A percentile compares a stretch with the other conserved stretches of the same genome.
phyloP scores from a whole-genome alignment of 2,797 vertebrate species.

The Vespertilio murinus region DNA sequence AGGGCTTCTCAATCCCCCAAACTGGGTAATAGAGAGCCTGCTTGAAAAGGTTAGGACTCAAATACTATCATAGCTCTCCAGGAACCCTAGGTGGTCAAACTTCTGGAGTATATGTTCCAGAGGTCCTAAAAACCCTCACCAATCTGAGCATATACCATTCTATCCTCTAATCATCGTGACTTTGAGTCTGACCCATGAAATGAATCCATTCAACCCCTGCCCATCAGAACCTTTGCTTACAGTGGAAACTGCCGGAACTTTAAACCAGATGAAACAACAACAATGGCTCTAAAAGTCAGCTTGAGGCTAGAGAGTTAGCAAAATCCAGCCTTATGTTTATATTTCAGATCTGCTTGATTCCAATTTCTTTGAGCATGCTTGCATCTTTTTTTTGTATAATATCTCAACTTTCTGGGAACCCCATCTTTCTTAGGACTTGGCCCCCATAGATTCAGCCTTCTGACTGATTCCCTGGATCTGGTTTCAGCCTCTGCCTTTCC shows the following conservation, averaged over 20 bases:
- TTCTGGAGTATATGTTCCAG: slow-evolving; percentile 24
- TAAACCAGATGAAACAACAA: background rate
- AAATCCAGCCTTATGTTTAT: background rate
- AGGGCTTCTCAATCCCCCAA: background rate
- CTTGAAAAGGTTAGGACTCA: background rate
- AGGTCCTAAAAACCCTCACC: background rate
- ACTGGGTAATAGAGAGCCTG: background rate
- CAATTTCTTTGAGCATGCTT: background rate
- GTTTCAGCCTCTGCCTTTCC: background rate
- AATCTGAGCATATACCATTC: background rate
- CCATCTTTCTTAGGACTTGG: background rate
- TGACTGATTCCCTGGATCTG: background rate
- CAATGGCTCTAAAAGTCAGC: background rate
- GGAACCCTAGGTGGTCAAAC: background rate
- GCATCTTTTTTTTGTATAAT: background rate
- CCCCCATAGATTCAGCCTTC: background rate
- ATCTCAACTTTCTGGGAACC: background rate
- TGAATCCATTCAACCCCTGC: background rate
- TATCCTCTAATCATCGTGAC: background rate
- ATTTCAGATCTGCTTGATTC: background rate
- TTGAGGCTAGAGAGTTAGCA: background rate
- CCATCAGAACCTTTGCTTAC: background rate
- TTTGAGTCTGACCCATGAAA: background rate
- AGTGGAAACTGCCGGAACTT: background rate
- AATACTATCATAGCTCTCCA: background rate